Evolutionary conservation across 2,113 vertebrate genomes (phyloP).

Genomic region (Callaeas wilsoni): DNA sequence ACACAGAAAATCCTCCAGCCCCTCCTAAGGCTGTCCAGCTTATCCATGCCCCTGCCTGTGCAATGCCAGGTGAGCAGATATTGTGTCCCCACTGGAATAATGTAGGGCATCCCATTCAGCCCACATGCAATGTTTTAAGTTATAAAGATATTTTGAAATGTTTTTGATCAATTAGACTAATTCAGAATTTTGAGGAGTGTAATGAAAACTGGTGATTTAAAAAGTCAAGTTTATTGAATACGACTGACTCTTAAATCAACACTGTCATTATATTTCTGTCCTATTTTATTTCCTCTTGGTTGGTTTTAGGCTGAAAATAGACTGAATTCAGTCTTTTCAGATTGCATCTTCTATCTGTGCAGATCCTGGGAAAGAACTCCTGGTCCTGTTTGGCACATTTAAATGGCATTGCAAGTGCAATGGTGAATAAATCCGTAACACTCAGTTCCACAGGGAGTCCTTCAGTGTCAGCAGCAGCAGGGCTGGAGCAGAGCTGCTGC

Average conservation of each 20-base stretch:
- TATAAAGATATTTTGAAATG: background rate
- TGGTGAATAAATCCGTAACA: background rate
- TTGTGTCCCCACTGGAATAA: background rate
- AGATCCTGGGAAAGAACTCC: background rate
- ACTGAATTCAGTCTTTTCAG: background rate
- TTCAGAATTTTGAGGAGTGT: background rate
- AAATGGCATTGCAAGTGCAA: background rate
- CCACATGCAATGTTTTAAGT: background rate
- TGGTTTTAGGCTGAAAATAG: background rate
- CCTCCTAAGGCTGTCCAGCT: background rate
- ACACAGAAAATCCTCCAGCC: background rate
- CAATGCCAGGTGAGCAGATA: background rate
- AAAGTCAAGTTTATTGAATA: background rate
- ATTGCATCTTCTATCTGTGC: background rate
- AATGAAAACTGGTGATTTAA: background rate
- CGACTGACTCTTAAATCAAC: background rate
- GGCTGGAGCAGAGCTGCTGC: background rate
- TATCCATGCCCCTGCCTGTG: background rate
- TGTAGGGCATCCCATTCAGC: background rate
- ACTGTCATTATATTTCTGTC: background rate
- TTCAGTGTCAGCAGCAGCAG: background rate
- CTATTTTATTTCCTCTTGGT: background rate
- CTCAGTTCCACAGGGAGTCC: background rate
- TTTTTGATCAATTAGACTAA: background rate
- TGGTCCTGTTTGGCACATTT: background rate